These are phyloP conservation scores for Drosophila funebris DNA, from an alignment of 1,140 invertebrate genomes.

Conservation along the genomic window DNA sequence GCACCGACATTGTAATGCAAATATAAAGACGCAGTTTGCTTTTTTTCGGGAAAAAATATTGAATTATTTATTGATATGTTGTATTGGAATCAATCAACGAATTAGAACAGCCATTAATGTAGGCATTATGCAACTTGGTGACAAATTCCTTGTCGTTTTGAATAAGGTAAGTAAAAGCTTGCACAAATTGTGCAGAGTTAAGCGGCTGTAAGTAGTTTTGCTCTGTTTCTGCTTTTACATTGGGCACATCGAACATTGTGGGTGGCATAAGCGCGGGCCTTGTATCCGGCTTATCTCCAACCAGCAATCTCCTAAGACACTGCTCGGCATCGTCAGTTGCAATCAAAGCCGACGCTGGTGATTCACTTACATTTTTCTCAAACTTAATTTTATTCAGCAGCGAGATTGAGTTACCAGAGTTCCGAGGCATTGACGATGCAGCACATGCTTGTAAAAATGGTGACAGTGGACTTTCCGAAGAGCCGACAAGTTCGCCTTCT, in stretches of 20 bases:
- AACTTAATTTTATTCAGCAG: conserved; percentile 57
- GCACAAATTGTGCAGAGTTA: conserved; percentile 93
- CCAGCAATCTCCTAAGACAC: conserved; percentile 82
- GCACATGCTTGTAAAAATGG: conserved; percentile 53
- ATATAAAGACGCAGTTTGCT: conserved; percentile 5
- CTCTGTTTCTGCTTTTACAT: conserved; percentile 47
- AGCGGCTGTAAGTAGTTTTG: conserved; percentile 86
- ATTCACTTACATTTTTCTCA: conserved; percentile 31
- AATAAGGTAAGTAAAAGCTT: conserved; percentile 93
- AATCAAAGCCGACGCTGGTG: conserved; percentile 50
- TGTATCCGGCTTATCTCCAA: conserved; percentile 75
- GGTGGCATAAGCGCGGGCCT: conserved; percentile 91
- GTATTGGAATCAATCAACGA: conserved; percentile 62
- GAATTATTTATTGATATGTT: conserved; percentile 70
- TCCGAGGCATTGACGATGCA: conserved; percentile 3
- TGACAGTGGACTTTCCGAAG: conserved; percentile 84
- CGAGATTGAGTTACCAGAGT: conserved; percentile 33
- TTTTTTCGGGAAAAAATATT: conserved; percentile 37
- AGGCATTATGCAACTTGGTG: conserved; percentile 94
- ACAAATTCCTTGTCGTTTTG: conserved; percentile 94
- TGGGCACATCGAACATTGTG: conserved; percentile 88
- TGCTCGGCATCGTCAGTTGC: conserved; percentile 67
- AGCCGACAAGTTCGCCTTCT: conserved; percentile 82
- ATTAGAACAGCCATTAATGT: conserved; percentile 92
- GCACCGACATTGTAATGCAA: not conserved